These are phyloP conservation scores for Pristiophorus japonicus DNA, from an alignment of 2,113 vertebrate genomes.

Conservation along the genomic window DNA sequence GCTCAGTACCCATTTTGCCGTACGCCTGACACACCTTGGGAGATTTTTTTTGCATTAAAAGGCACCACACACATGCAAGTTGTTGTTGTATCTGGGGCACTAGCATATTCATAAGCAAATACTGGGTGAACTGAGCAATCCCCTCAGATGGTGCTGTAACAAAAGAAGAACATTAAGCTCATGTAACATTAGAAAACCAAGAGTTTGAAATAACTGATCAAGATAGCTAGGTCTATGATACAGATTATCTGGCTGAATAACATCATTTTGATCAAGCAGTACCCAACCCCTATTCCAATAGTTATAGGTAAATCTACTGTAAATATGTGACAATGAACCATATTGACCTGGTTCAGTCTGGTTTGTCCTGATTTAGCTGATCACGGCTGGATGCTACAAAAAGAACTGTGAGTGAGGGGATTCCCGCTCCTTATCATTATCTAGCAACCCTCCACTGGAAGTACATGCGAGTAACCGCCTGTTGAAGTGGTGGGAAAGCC, in stretches of 20 bases:
- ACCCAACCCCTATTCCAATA: neutral
- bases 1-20: neutral
- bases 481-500: neutral
- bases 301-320: neutral
- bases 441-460: neutral
- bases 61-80: neutral
- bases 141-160: neutral
- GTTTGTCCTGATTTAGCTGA: neutral
- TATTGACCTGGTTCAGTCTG: neutral
- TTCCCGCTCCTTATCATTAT: neutral
- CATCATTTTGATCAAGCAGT: neutral
- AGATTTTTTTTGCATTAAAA: neutral
- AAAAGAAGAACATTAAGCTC: conserved; percentile 12
- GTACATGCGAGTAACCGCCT: neutral
- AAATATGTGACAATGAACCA: neutral
- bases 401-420: neutral
- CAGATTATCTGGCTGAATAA: neutral
- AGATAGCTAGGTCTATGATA: neutral
- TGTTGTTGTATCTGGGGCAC: neutral
- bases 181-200: neutral
- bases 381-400: neutral
- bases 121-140: neutral
- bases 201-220: neutral
- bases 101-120: neutral
- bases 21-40: neutral